Percentiles rank a stretch among this genome's conserved stretches.
phyloP scores from a whole-genome alignment of 2,888 invertebrate genomes.

The Galeruca laticollis region DNA sequence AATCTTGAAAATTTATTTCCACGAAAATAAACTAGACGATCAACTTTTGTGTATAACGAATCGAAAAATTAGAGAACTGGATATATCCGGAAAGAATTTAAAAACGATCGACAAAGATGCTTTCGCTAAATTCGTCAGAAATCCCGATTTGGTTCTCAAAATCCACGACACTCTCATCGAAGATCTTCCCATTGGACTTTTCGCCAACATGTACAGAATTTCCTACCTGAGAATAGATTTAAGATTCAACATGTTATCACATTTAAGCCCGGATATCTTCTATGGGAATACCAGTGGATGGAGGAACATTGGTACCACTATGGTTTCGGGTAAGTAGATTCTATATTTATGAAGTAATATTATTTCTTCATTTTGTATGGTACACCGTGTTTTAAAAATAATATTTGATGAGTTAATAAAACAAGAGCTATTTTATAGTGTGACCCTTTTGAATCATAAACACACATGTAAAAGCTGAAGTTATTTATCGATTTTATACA shows the following conservation, averaged over 20 bases:
- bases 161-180: slow-evolving; percentile 83
- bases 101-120: slow-evolving; percentile 82
- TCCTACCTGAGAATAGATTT: slow-evolving; percentile 86
- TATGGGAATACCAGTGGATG: slow-evolving; percentile 89
- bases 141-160: slow-evolving; percentile 81
- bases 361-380: no score
- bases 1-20: slow-evolving; percentile 81
- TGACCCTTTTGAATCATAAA: no score
- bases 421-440: no score
- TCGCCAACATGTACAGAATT: slow-evolving; percentile 81
- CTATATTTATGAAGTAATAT: not conserved
- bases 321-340: slow-evolving; percentile 78
- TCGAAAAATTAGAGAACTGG: slow-evolving; percentile 82
- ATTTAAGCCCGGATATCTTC: slow-evolving; percentile 85
- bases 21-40: slow-evolving; percentile 79
- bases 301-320: slow-evolving; percentile 89
- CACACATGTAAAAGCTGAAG: no score
- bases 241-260: slow-evolving; percentile 82
- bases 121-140: slow-evolving; percentile 79
- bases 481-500: no score
- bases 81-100: slow-evolving; percentile 82
- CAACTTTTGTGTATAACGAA: slow-evolving; percentile 84
- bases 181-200: slow-evolving; percentile 83
- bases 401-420: no score
- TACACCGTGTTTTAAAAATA: no score